phyloP scores from a whole-genome alignment of 53 echinoderm and acorn worm species.

The Paracentrotus lividus region DNA sequence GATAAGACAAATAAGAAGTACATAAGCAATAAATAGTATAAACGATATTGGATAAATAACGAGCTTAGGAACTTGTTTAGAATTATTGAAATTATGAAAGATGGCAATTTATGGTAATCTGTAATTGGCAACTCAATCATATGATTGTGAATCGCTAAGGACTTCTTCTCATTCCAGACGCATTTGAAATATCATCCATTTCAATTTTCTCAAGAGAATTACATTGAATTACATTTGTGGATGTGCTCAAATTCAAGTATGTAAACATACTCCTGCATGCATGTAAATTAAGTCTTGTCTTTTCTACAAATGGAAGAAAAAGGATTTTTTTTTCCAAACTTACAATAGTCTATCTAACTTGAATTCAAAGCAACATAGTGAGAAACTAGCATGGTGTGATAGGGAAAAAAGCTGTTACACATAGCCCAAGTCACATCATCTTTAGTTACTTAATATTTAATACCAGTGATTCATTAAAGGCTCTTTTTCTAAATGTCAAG shows the following conservation, averaged over 20 bases:
- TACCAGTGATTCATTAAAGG: background rate
- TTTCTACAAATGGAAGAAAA: background rate
- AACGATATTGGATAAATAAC: conserved; percentile 19
- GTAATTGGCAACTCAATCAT: background rate
- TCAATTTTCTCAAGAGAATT: background rate
- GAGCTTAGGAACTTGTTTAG: background rate
- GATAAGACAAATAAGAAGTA: background rate
- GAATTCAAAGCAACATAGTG: background rate
- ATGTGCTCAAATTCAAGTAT: background rate
- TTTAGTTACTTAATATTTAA: background rate
- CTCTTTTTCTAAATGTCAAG: background rate
- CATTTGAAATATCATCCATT: conserved; percentile 28
- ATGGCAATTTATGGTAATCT: background rate
- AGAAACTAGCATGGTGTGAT: too few species aligned
- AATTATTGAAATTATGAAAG: background rate
- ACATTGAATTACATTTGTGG: background rate
- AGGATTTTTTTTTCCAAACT: background rate
- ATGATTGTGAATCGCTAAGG: background rate
- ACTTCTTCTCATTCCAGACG: background rate
- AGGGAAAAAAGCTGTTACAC: background rate
- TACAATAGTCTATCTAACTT: background rate
- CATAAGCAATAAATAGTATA: background rate
- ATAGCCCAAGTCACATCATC: too few species aligned
- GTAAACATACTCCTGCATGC: background rate
- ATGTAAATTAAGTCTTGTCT: background rate